Evolutionary conservation across 2,113 vertebrate species (phyloP), one percentile per base, ranked within the genome.

Genomic region (Carassius gibelio): DNA sequence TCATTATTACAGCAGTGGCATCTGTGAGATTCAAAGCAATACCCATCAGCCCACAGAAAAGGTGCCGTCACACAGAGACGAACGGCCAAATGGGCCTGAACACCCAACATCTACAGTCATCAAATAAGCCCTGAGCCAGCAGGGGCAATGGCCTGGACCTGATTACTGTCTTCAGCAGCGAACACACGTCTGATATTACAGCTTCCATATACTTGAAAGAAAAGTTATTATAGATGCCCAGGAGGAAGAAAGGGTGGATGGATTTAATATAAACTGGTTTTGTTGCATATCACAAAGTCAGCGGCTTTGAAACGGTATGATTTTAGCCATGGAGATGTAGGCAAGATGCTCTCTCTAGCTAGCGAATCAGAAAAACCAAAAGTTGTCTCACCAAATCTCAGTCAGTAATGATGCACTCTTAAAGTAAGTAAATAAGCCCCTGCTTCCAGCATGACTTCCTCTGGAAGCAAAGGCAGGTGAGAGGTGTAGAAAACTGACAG

Each of bases 101-200:
- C 72, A 48, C 23, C 55, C 61, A 82, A 83, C 71, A 83, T 82
- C 61, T 62, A 86, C 61, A 62, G 45, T 62, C 84, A 87, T 90
- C 84, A 83, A 87, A 87, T 82, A 88, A 89, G 83, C 84, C 82
- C 88, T 88, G 86, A 85, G 86, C 83, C 83, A 89, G 86, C 87
- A 78, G 74, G 66, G 78, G 85, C 83, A 89, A 86, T 81, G 77
- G 83, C 57, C 85, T 84, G n/a, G 76, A 72, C 83, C 86, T 87
- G 89, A 88, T 82, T 89, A 85, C 88, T 68, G 86, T 86, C 86
- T 85, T 81, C 74, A 10, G 36, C 62, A 14, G 55, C 50, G 26
- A 30, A 74, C 68, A 61, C 66, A 76, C 45, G 66, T 69, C 84
- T 80, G 85, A 84, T 71, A 83, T 87, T 81, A 75, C 15, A 26